A percentile compares a stretch with the other conserved stretches of the same genome.
Conservation (phyloP, 1,140 invertebrate genomes). For the Galendromus occidentalis region DNA sequence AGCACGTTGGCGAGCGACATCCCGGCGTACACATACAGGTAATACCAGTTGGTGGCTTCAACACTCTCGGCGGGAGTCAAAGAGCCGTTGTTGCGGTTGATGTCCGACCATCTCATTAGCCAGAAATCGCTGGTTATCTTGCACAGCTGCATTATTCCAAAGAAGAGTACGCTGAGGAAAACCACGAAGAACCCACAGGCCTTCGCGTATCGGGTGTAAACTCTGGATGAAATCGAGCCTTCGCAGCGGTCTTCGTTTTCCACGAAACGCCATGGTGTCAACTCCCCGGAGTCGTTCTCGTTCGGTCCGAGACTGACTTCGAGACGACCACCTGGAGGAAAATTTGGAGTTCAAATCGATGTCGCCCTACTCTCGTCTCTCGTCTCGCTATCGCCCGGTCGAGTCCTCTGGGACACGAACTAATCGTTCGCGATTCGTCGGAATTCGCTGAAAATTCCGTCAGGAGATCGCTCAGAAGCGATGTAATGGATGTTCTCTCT, state of each 20-base stretch:
- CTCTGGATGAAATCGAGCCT: constrained; percentile 37
- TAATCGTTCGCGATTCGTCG: too few relatives aligned
- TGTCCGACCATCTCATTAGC: constrained; percentile 21
- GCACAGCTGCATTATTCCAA: constrained; percentile 21
- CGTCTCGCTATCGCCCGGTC: too few relatives aligned
- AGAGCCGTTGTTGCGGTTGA: not conserved
- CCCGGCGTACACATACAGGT: constrained; percentile 24
- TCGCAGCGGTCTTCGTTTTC: constrained; percentile 38
- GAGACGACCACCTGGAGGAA: too few relatives aligned
- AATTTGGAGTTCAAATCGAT: too few relatives aligned
- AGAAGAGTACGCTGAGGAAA: constrained; percentile 34
- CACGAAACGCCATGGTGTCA: constrained; percentile 23
- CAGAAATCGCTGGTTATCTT: constrained; percentile 22
- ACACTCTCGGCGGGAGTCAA: not conserved
- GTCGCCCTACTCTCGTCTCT: too few relatives aligned
- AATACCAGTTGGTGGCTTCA: constrained; percentile 16
- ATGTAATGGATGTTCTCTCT: too few relatives aligned
- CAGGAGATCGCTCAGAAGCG: too few relatives aligned
- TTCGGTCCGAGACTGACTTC: too few relatives aligned
- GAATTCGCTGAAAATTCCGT: too few relatives aligned
- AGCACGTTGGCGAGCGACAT: constrained; percentile 24
- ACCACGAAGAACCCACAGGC: constrained; percentile 38
- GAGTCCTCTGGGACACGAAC: too few relatives aligned
- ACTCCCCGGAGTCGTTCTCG: too few relatives aligned
- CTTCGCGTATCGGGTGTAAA: constrained; percentile 41